These are phyloP conservation scores for Eriocheir sinensis DNA, from an alignment of 1,140 invertebrate species.

Conservation along the genomic window DNA sequence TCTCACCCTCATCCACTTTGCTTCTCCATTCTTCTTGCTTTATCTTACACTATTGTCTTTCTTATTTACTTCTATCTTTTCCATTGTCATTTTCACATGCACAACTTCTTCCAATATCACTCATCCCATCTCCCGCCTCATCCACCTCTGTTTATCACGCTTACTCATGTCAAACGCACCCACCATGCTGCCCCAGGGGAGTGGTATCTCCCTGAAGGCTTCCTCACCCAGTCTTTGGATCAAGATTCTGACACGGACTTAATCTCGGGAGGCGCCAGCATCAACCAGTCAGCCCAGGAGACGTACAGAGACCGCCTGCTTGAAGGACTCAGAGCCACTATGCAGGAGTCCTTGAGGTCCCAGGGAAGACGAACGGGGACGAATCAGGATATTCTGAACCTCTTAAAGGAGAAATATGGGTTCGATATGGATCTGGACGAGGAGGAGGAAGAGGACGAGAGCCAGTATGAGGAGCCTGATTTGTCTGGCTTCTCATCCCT, in stretches of 20 bases:
- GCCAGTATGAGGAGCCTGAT: neutral
- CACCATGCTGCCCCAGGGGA: slow-evolving; percentile 50
- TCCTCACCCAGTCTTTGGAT: slow-evolving; percentile 38
- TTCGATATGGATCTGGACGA: neutral
- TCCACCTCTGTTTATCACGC: too few relatives aligned
- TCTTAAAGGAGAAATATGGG: neutral
- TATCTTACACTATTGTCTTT: neutral
- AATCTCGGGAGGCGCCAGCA: slow-evolving; percentile 46
- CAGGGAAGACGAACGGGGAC: neutral
- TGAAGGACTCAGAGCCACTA: neutral
- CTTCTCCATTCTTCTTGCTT: neutral
- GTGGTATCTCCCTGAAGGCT: slow-evolving; percentile 74
- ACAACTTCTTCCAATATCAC: neutral
- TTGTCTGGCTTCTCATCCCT: too few relatives aligned
- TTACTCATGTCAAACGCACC: neutral
- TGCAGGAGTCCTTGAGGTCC: too few relatives aligned
- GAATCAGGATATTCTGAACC: neutral
- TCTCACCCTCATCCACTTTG: neutral
- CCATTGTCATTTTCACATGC: too few relatives aligned
- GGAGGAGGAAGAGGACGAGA: neutral
- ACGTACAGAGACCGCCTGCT: slow-evolving; percentile 49
- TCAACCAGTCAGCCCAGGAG: slow-evolving; percentile 36
- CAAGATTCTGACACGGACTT: slow-evolving; percentile 54
- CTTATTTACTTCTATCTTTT: neutral
- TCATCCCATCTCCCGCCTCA: neutral